Conservation (phyloP, 2,888 invertebrate species). For the Melolontha melolontha region DNA sequence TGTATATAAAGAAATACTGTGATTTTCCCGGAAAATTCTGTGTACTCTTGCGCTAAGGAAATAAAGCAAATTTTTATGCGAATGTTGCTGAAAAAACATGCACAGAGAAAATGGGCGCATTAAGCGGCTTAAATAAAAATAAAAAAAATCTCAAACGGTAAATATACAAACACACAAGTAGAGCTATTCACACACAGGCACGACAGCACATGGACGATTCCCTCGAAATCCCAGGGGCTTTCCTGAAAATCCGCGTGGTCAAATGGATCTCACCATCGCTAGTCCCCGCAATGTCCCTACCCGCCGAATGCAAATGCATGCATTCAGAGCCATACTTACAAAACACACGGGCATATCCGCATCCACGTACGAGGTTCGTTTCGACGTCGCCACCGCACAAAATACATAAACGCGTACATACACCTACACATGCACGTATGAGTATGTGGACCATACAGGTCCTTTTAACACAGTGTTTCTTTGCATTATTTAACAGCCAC, state of each 20-base stretch:
- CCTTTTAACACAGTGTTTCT: slow-evolving; percentile 50
- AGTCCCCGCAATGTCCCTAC: slow-evolving; percentile 28
- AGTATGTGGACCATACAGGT: slow-evolving; percentile 30
- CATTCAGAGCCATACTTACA: slow-evolving; percentile 31
- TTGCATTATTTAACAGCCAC: slow-evolving; percentile 56
- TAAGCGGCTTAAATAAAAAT: slow-evolving; percentile 45
- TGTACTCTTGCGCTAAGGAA: no score
- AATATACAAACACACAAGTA: neutral
- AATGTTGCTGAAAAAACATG: no score
- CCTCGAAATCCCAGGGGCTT: slow-evolving; percentile 51
- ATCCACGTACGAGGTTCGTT: neutral
- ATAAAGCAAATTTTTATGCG: no score
- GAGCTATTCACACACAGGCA: slow-evolving; percentile 36
- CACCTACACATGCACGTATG: no score
- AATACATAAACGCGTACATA: neutral
- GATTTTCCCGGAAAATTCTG: no score
- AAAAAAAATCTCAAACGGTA: slow-evolving; percentile 47
- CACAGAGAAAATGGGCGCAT: slow-evolving; percentile 6
- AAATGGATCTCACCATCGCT: slow-evolving; percentile 45
- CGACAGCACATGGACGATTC: slow-evolving; percentile 50
- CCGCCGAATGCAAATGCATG: slow-evolving; percentile 46
- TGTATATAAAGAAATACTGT: no score
- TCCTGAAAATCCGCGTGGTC: slow-evolving; percentile 49
- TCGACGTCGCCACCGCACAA: neutral
- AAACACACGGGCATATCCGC: slow-evolving; percentile 45